Evolutionary conservation across 2,888 invertebrate genomes (phyloP).

Genomic region (Euplexia lucipara): DNA sequence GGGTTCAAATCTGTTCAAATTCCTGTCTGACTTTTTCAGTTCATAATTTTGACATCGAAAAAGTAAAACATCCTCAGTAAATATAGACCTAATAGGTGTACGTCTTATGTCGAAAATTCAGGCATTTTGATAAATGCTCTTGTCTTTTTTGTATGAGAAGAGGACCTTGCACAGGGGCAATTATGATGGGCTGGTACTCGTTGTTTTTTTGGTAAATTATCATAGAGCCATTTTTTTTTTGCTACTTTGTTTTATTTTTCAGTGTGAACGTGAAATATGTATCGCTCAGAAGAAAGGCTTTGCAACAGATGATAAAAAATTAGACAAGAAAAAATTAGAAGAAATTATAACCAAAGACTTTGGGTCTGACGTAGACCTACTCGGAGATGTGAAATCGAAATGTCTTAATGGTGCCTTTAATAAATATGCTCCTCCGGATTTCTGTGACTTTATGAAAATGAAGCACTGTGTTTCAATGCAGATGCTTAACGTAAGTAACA

Average conservation of each 20-base stretch:
- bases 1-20: no score
- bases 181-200: no score
- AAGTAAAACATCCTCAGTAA: no score
- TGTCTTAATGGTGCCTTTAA: constrained; percentile 41
- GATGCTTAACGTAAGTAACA: constrained; percentile 37
- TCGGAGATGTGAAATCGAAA: constrained; percentile 27
- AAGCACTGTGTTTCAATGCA: constrained; percentile 38
- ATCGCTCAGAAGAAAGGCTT: constrained; percentile 66
- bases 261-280: constrained; percentile 71
- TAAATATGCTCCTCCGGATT: constrained; percentile 12
- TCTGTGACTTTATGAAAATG: constrained; percentile 45
- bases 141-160: no score
- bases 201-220: no score
- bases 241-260: constrained; percentile 24
- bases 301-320: constrained; percentile 60
- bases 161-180: no score
- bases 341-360: constrained; percentile 48
- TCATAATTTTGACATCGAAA: no score
- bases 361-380: constrained; percentile 1
- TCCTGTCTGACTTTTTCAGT: no score
- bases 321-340: constrained; percentile 61
- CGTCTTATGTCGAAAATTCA: no score
- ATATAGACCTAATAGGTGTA: no score
- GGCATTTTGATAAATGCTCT: no score
- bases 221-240: no score